Conservation (phyloP, 2,888 invertebrate genomes). For the Beris chalybata region DNA sequence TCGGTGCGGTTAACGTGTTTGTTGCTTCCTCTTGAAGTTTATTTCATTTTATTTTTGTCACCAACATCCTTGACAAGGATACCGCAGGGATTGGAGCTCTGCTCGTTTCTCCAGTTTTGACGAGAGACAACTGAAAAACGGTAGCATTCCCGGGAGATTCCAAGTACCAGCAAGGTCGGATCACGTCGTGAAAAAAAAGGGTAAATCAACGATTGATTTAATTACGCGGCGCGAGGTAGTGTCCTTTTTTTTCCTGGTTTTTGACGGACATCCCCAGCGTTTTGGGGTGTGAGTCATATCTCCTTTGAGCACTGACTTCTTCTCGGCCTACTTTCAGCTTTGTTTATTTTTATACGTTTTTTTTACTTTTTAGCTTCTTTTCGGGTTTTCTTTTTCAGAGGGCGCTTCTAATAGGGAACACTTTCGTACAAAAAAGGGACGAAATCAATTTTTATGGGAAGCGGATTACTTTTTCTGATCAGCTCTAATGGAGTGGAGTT, state of each 20-base stretch:
- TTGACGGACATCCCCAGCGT: no score
- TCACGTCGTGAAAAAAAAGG: slow-evolving; percentile 28
- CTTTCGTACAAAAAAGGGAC: background rate
- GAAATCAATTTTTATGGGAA: slow-evolving; percentile 20
- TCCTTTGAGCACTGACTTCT: background rate
- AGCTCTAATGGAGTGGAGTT: slow-evolving; percentile 23
- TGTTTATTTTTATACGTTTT: background rate
- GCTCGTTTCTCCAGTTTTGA: no score
- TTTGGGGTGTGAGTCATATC: no score
- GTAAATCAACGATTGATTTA: slow-evolving; percentile 37
- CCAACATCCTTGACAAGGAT: no score
- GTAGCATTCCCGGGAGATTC: no score
- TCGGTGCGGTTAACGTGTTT: no score
- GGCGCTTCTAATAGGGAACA: background rate
- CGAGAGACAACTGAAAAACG: no score
- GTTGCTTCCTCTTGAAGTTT: no score
- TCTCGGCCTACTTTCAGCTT: background rate
- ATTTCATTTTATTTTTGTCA: no score
- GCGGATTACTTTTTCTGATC: slow-evolving; percentile 28
- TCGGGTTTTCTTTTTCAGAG: slow-evolving; percentile 1
- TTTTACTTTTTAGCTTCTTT: background rate
- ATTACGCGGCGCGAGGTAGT: slow-evolving; percentile 32
- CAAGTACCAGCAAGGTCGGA: background rate
- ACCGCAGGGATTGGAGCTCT: no score
- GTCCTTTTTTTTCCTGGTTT: slow-evolving; percentile 7